phyloP scores from a whole-genome alignment of 2,113 vertebrate species.

The Peucedramus taeniatus region DNA sequence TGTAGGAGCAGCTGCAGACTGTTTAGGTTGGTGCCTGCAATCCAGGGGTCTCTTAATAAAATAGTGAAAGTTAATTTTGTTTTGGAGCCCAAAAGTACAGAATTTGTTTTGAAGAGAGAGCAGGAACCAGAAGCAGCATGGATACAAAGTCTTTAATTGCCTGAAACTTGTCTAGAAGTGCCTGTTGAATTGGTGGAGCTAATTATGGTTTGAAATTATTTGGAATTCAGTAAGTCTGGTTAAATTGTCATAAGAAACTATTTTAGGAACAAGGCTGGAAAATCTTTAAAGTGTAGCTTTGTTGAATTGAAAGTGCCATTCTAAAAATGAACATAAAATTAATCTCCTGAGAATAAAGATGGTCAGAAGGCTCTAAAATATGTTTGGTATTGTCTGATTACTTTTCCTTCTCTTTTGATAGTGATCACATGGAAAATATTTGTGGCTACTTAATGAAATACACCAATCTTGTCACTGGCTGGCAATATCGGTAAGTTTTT shows the following conservation, averaged over 20 bases:
- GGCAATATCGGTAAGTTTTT: constrained; percentile 91
- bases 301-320: background rate
- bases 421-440: constrained; percentile 98
- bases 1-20: background rate
- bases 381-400: constrained; percentile 15
- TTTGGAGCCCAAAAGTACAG: background rate
- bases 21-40: background rate
- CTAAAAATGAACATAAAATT: background rate
- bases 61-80: background rate
- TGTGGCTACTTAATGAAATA: constrained; percentile 97
- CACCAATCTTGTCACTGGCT: constrained; percentile 97
- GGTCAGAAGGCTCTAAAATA: background rate
- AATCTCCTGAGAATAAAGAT: background rate
- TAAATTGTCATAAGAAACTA: background rate
- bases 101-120: background rate
- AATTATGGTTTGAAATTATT: background rate
- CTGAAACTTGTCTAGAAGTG: background rate
- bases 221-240: background rate
- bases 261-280: background rate
- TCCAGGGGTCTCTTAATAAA: background rate
- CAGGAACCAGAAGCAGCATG: background rate
- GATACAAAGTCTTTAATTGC: background rate
- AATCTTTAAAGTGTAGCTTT: background rate
- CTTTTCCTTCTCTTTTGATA: constrained; percentile 52
- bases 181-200: background rate